These are phyloP conservation scores for Rhinoraja longicauda DNA, from an alignment of 2,797 vertebrate species.

Conservation along the genomic window DNA sequence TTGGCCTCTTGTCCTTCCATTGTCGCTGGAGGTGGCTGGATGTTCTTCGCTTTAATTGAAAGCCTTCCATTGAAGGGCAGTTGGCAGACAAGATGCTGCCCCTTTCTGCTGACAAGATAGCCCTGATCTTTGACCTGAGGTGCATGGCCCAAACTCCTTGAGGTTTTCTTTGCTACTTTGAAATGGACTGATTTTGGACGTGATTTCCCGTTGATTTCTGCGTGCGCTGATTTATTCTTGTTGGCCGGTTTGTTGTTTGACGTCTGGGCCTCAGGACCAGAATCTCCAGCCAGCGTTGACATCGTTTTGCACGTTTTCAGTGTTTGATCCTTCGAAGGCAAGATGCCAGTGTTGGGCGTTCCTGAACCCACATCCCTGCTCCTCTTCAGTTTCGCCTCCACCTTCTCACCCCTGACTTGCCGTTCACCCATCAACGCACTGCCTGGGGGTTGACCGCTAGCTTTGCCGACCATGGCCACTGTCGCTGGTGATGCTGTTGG, in stretches of 20 bases:
- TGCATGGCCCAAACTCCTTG: not conserved
- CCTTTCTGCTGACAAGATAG: not conserved
- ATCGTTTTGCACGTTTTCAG: not conserved
- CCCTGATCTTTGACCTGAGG: not conserved
- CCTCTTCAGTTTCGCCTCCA: not conserved
- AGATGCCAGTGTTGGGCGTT: not conserved
- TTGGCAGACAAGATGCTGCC: not conserved
- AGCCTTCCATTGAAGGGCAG: constrained; percentile 9
- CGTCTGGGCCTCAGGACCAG: not conserved
- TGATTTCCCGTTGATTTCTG: not conserved
- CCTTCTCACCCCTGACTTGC: not conserved
- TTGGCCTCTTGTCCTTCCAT: not conserved
- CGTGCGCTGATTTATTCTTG: too few species aligned
- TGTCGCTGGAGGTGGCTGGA: not conserved
- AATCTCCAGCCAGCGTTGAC: not conserved
- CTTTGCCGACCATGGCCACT: not conserved
- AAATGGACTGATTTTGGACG: not conserved
- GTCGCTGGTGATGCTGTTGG: not conserved
- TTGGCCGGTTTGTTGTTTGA: not conserved
- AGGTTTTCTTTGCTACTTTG: not conserved
- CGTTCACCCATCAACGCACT: not conserved
- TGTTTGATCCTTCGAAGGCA: not conserved
- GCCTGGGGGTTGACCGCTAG: not conserved
- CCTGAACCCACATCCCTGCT: not conserved
- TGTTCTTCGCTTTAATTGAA: constrained; percentile 5